Evolutionary conservation across 2,113 vertebrate species (phyloP).

Genomic region (Hiodon tergisus): DNA sequence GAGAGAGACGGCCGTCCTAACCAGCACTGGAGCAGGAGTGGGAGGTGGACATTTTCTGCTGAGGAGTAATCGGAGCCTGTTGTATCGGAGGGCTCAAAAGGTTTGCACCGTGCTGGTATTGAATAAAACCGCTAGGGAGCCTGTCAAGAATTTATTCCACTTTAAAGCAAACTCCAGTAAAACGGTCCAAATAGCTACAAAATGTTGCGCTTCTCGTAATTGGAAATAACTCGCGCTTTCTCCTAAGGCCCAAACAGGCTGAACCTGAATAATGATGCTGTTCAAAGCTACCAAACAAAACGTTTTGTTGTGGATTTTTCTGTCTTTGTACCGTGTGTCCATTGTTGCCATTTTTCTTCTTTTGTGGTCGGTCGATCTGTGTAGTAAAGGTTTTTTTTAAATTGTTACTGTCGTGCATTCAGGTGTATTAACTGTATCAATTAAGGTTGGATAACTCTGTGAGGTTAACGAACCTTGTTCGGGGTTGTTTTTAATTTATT

Average conservation of each 20-base stretch:
- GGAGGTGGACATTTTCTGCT: background rate
- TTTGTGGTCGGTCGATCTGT: too few relatives aligned
- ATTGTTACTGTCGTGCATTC: too few relatives aligned
- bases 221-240: background rate
- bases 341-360: too few relatives aligned
- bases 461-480: too few relatives aligned
- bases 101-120: conserved; percentile 2
- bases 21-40: background rate
- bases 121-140: background rate
- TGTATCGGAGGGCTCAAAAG: background rate
- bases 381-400: too few relatives aligned
- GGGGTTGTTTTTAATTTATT: too few relatives aligned
- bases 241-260: background rate
- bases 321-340: too few relatives aligned
- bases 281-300: background rate
- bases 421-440: too few relatives aligned
- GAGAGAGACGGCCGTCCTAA: background rate
- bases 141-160: background rate
- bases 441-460: too few relatives aligned
- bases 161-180: background rate
- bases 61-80: background rate
- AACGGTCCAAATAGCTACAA: background rate
- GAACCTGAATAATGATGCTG: background rate
- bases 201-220: background rate
- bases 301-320: too few relatives aligned